Conservation (phyloP, 2,113 vertebrate genomes). For the Scolopax mira region DNA sequence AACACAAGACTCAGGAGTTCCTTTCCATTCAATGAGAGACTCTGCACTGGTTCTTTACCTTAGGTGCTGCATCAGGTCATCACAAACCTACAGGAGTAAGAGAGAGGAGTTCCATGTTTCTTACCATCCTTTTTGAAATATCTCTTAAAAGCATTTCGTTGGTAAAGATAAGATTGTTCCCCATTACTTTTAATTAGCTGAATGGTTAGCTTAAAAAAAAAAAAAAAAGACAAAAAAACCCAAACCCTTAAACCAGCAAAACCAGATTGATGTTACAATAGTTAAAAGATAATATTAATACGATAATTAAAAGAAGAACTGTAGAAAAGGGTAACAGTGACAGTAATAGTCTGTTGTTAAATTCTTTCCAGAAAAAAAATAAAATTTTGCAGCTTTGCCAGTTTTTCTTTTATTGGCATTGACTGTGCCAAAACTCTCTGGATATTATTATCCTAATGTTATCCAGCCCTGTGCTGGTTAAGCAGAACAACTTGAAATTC, state of each 20-base stretch:
- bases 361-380: background rate
- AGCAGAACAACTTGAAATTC: background rate
- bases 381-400: background rate
- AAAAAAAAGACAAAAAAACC: too few relatives aligned
- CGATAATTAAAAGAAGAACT: background rate
- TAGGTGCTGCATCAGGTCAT: slow-evolving; percentile 74
- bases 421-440: background rate
- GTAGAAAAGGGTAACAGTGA: background rate
- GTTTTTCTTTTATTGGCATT: background rate
- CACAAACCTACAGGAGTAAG: slow-evolving; percentile 71
- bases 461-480: background rate
- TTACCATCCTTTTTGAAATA: background rate
- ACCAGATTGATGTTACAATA: background rate
- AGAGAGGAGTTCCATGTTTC: background rate
- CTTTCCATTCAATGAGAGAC: background rate
- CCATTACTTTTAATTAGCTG: background rate
- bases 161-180: background rate
- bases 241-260: background rate
- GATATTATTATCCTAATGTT: background rate
- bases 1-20: background rate
- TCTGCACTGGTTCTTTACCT: slow-evolving; percentile 68
- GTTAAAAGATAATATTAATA: background rate
- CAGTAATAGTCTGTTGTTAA: background rate
- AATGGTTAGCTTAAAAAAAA: background rate
- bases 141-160: background rate